Conservation (phyloP, 2,113 vertebrate genomes). For the Mirza zaza region DNA sequence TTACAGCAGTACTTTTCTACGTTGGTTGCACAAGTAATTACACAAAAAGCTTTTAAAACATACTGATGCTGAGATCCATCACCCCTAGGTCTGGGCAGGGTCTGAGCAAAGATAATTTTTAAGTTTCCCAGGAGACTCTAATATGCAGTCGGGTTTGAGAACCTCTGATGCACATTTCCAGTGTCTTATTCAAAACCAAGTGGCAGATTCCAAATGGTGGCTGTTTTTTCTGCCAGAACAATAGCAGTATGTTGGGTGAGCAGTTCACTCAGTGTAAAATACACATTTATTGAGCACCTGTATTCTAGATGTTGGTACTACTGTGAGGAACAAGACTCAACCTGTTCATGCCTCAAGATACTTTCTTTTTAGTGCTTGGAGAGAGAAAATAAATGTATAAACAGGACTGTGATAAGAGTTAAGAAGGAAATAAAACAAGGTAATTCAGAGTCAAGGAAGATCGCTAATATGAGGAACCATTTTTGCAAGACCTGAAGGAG, state of each 20-base stretch:
- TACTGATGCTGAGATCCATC: not conserved
- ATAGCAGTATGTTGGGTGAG: not conserved
- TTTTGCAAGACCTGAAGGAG: not conserved
- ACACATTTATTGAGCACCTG: not conserved
- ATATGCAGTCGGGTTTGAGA: not conserved
- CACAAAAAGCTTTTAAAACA: not conserved
- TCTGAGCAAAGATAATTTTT: not conserved
- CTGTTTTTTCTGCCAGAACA: not conserved
- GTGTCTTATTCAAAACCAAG: not conserved
- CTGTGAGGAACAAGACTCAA: not conserved
- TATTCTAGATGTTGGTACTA: not conserved
- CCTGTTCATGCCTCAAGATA: not conserved
- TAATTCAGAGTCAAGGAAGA: not conserved
- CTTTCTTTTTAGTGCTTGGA: not conserved
- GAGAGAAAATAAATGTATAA: not conserved
- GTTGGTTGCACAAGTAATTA: not conserved
- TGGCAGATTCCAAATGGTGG: not conserved
- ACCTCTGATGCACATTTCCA: not conserved
- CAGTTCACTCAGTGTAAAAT: not conserved
- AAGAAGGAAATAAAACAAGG: not conserved
- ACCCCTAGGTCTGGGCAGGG: not conserved
- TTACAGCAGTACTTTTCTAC: not conserved
- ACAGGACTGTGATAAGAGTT: not conserved
- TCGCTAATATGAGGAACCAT: not conserved
- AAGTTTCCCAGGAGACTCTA: not conserved